Conservation (phyloP, 2,888 invertebrate genomes). For the Ernsta delagoae region DNA sequence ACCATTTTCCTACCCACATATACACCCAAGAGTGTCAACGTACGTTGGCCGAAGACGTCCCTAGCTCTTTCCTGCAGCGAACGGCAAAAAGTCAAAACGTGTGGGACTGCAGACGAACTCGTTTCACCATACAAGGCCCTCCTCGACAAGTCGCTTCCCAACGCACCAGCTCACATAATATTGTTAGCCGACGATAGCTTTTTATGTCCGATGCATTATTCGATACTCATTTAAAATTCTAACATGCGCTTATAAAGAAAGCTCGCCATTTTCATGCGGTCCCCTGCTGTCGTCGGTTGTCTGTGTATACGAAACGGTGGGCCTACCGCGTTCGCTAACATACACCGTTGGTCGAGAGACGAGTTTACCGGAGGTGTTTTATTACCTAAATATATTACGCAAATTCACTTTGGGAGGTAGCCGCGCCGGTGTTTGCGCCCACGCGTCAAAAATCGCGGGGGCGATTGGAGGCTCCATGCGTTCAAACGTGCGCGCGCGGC, state of each 20-base stretch:
- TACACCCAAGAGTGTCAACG: constrained; percentile 56
- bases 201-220: constrained; percentile 84
- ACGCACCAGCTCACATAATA: constrained; percentile 82
- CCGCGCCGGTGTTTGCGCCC: too few species aligned
- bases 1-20: constrained; percentile 43
- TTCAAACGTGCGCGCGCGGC: constrained; percentile 78
- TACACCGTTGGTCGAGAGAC: too few species aligned
- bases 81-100: constrained; percentile 81
- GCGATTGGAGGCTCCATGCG: constrained; percentile 53
- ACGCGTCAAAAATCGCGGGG: too few species aligned
- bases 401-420: too few species aligned
- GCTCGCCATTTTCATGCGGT: constrained; percentile 78
- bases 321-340: too few species aligned
- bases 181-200: constrained; percentile 83
- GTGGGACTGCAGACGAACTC: constrained; percentile 82
- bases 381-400: too few species aligned
- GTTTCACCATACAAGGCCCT: constrained; percentile 82
- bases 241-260: constrained; percentile 82
- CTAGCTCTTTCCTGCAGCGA: constrained; percentile 74
- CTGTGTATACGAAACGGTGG: constrained; percentile 40
- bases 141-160: constrained; percentile 77
- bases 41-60: constrained; percentile 60
- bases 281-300: constrained; percentile 77
- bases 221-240: constrained; percentile 85
- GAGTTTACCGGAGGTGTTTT: too few species aligned